A percentile compares a stretch with the other conserved stretches of the same genome.
Conservation (phyloP, 2,888 invertebrate species). For the Pyrrhia umbra region DNA sequence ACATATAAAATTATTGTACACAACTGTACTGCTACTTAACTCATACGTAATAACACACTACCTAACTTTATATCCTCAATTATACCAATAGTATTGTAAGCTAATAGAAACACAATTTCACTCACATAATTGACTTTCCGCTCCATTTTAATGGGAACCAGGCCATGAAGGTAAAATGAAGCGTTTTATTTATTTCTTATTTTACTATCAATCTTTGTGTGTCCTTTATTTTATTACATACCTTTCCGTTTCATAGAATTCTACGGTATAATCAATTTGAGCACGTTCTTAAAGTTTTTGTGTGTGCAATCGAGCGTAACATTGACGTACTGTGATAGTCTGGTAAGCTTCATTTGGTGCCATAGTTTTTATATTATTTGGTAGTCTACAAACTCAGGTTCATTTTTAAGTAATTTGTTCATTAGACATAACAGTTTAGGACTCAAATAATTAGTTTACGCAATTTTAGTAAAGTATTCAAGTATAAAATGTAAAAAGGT, state of each 20-base stretch:
- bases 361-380: constrained; percentile 49
- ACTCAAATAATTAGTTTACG: constrained; percentile 45
- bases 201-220: constrained; percentile 78
- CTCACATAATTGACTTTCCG: constrained; percentile 81
- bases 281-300: constrained; percentile 75
- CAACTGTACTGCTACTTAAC: constrained; percentile 23
- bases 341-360: constrained; percentile 58
- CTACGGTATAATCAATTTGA: constrained; percentile 67
- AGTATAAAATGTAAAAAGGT: constrained; percentile 26
- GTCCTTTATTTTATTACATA: constrained; percentile 72
- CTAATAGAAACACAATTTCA: constrained; percentile 62
- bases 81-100: constrained; percentile 51
- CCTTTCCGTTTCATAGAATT: constrained; percentile 63
- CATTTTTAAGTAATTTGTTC: constrained; percentile 43
- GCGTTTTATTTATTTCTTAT: constrained; percentile 72
- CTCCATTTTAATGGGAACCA: constrained; percentile 88
- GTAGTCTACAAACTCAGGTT: constrained; percentile 47
- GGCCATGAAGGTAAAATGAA: constrained; percentile 88
- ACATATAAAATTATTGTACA: constrained; percentile 23
- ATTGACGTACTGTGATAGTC: constrained; percentile 52
- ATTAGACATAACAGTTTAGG: constrained; percentile 42
- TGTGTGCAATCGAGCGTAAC: constrained; percentile 56
- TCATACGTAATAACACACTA: constrained; percentile 35
- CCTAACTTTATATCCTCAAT: constrained; percentile 23
- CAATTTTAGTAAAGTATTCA: constrained; percentile 42